These are phyloP conservation scores for Ophthalmotilapia sp. DNA, from an alignment of 2,113 vertebrate species.

Conservation along the genomic window DNA sequence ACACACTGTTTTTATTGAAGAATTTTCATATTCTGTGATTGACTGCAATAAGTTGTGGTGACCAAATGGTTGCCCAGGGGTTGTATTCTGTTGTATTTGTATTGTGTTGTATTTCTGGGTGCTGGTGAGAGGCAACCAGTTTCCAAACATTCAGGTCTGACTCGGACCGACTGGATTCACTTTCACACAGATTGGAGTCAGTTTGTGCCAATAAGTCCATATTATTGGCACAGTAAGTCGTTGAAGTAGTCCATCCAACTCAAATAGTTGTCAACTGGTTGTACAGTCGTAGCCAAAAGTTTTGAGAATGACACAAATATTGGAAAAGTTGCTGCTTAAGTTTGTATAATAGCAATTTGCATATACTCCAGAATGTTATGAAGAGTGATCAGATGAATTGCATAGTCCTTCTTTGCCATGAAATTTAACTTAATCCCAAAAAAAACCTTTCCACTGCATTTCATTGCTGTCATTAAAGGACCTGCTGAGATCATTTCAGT, in stretches of 20 bases:
- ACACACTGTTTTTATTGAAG: neutral
- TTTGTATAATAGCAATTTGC: neutral
- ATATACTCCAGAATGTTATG: neutral
- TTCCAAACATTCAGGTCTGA: neutral
- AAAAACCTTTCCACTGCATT: neutral
- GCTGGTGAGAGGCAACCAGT: neutral
- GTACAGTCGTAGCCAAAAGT: neutral
- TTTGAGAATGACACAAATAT: neutral
- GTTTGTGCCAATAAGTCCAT: neutral
- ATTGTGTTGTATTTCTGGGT: neutral
- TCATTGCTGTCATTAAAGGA: neutral
- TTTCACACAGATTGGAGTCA: neutral
- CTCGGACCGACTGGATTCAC: neutral
- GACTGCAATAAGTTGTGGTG: neutral
- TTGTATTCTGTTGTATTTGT: neutral
- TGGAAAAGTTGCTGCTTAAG: neutral
- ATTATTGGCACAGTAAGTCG: neutral
- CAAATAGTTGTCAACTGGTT: neutral
- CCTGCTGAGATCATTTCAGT: neutral
- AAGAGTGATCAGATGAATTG: neutral
- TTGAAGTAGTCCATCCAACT: neutral
- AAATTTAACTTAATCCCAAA: neutral
- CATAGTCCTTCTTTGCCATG: neutral
- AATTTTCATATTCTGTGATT: neutral
- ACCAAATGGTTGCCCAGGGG: neutral